Evolutionary conservation across 2,113 vertebrate genomes (phyloP).

Genomic region (Sinocyclocheilus anshuiensis): DNA sequence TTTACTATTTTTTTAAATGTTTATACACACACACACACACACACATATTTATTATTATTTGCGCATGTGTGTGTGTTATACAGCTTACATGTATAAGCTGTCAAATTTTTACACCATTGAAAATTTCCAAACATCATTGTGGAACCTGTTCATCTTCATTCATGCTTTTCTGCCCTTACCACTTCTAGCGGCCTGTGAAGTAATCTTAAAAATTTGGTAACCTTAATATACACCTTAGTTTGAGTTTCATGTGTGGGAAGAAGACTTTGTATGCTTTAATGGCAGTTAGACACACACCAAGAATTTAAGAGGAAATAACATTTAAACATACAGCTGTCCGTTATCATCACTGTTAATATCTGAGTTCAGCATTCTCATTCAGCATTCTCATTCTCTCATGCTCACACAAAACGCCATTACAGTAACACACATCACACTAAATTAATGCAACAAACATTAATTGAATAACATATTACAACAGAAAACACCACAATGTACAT

Average conservation of each 20-base stretch:
- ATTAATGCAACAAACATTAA: background rate
- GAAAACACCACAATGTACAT: background rate
- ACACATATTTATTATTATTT: too few species aligned
- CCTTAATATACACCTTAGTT: background rate
- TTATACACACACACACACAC: too few species aligned
- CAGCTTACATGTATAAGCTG: too few species aligned
- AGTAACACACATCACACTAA: background rate
- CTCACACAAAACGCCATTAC: too few species aligned
- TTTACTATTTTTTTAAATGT: too few species aligned
- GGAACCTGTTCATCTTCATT: background rate
- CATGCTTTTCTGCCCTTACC: background rate
- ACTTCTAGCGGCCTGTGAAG: background rate
- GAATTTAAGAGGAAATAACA: conserved; percentile 2
- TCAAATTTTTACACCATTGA: background rate
- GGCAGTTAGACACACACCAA: background rate
- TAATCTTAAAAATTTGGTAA: background rate
- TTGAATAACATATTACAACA: background rate
- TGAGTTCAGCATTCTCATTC: background rate
- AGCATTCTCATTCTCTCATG: too few species aligned
- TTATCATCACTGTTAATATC: background rate
- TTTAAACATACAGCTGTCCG: background rate
- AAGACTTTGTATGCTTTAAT: background rate
- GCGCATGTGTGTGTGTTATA: too few species aligned
- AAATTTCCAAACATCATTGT: background rate
- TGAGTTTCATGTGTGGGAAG: background rate